Evolutionary conservation across 2,113 vertebrate genomes (phyloP).

Genomic region (Forbesichthys agassizii): DNA sequence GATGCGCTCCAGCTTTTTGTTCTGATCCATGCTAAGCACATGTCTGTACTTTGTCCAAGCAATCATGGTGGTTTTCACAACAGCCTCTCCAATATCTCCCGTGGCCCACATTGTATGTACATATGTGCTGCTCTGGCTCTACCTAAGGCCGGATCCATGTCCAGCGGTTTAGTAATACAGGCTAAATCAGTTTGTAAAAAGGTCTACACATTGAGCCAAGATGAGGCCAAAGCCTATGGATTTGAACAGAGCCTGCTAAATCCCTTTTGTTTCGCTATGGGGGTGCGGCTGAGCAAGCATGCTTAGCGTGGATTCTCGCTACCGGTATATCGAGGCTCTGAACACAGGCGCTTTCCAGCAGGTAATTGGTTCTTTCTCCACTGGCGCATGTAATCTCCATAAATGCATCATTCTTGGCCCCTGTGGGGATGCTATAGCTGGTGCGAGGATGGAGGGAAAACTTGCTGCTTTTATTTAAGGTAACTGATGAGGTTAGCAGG

Average conservation of each 20-base stretch:
- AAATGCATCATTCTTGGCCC: constrained; percentile 36
- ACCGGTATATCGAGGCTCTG: constrained; percentile 34
- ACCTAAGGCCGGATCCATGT: constrained; percentile 58
- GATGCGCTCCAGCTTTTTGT: constrained; percentile 39
- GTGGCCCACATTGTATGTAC: constrained; percentile 40
- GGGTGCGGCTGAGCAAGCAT: constrained; percentile 48
- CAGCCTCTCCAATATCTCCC: constrained; percentile 40
- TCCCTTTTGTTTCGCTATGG: constrained; percentile 73
- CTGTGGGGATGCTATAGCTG: constrained; percentile 10
- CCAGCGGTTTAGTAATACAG: constrained; percentile 52
- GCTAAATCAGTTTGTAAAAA: constrained; percentile 74
- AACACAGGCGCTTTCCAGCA: constrained; percentile 57
- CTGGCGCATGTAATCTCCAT: constrained; percentile 58
- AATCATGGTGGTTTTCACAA: constrained; percentile 42
- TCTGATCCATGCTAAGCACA: constrained; percentile 49
- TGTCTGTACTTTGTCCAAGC: constrained; percentile 19
- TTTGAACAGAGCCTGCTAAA: constrained; percentile 69
- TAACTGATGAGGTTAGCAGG: constrained; percentile 54
- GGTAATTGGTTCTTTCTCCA: constrained; percentile 66
- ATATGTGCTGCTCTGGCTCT: constrained; percentile 40
- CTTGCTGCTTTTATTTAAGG: constrained; percentile 50
- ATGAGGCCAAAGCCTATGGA: constrained; percentile 64
- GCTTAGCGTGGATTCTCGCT: constrained; percentile 50
- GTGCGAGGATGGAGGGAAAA: constrained; percentile 27
- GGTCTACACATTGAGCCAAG: constrained; percentile 52